Percentiles rank a stretch among this genome's conserved stretches.
Evolutionary conservation across 2,797 vertebrate species (phyloP).

Genomic region (Falco novaeseelandiae): DNA sequence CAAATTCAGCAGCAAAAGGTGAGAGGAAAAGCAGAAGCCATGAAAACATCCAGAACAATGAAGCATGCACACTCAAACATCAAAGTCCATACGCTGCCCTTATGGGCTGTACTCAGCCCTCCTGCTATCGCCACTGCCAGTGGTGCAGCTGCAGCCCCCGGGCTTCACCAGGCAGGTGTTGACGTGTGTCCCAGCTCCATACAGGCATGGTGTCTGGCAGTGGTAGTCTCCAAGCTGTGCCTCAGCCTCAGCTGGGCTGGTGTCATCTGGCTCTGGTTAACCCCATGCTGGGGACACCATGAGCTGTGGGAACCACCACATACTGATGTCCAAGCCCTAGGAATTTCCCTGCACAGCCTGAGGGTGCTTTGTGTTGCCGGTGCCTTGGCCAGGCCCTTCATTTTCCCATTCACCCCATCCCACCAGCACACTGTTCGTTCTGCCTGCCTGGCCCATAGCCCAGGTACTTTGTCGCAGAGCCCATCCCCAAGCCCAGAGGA

Average conservation of each 20-base stretch:
- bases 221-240: not conserved
- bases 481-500: not conserved
- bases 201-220: not conserved
- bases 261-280: not conserved
- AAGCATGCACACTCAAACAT: not conserved
- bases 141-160: not conserved
- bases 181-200: not conserved
- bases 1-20: not conserved
- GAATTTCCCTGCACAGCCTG: not conserved
- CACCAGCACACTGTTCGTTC: accelerated
- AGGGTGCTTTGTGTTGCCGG: not conserved
- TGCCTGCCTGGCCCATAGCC: not conserved
- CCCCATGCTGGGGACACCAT: not conserved
- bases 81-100: not conserved
- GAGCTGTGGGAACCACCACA: not conserved
- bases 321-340: not conserved
- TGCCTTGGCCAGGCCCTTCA: not conserved
- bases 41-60: not conserved
- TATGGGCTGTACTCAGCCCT: not conserved
- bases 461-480: not conserved
- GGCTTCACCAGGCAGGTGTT: not conserved
- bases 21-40: not conserved
- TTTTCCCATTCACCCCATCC: not conserved
- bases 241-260: not conserved
- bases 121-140: not conserved